Evolutionary conservation across 2,797 vertebrate species (phyloP).

Genomic region (Rhodeus uyekii): DNA sequence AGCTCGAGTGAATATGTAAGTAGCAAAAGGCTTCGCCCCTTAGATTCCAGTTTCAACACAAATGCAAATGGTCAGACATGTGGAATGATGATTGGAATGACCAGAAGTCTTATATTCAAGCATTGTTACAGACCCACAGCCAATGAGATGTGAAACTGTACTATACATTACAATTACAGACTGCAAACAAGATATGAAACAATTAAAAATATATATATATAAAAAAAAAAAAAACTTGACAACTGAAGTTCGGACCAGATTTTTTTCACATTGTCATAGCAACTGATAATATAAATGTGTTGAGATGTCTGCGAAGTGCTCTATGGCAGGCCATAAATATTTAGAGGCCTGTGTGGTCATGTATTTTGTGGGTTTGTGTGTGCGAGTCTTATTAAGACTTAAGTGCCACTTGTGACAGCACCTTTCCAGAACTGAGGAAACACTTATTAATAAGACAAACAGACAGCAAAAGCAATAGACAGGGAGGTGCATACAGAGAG

Average conservation of each 20-base stretch:
- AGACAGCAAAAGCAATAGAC: slow-evolving; percentile 57
- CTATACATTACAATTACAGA: slow-evolving; percentile 58
- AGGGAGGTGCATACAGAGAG: slow-evolving; percentile 57
- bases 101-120: slow-evolving; percentile 70
- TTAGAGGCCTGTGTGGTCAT: slow-evolving; percentile 35
- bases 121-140: slow-evolving; percentile 59
- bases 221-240: slow-evolving; percentile 9
- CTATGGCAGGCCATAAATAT: slow-evolving; percentile 28
- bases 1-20: slow-evolving; percentile 55
- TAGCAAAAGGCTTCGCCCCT: slow-evolving; percentile 66
- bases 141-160: slow-evolving; percentile 68
- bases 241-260: slow-evolving; percentile 36
- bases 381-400: slow-evolving; percentile 65
- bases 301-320: slow-evolving; percentile 51
- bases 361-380: slow-evolving; percentile 55
- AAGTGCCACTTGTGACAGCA: slow-evolving; percentile 67
- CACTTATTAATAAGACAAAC: slow-evolving; percentile 56
- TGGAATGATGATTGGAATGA: slow-evolving; percentile 74
- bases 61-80: slow-evolving; percentile 61
- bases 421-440: slow-evolving; percentile 53
- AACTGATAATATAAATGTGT: slow-evolving; percentile 50
- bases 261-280: slow-evolving; percentile 56
- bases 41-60: slow-evolving; percentile 75
- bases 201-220: slow-evolving; percentile 11
- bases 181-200: slow-evolving; percentile 53